Base-by-base conservation (phyloP, 2,888 invertebrate genomes). In the Drosophila pseudotalamancana region DNA sequence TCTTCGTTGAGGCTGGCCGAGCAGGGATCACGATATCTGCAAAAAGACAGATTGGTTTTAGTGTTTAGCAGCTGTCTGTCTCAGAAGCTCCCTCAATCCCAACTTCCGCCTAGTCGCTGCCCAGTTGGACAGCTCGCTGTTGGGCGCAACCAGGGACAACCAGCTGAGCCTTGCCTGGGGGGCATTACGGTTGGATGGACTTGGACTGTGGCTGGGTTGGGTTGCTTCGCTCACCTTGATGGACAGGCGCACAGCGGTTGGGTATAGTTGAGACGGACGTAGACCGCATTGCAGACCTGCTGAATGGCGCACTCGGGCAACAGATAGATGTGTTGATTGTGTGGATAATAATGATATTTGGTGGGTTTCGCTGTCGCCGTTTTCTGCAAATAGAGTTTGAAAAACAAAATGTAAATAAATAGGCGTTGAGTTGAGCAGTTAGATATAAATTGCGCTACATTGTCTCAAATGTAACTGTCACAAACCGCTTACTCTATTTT, bases 231-330 rank as follows among this genome's bases (percentile, higher is more conserved):
- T 89, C 87, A 91, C 91, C 97, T 94, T 74, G 96, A 94, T 40
- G 97, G 97, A 92, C 98, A 98, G 67, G 97, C 97, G 92, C 97
- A 98, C 66, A 98, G 92, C 4, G 97, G 97, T 91, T 97, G 97
- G 46, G 97, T 97, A 92, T 97, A 97, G 92, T 98, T 97, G 73
- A 97, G 92, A 62, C 97, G 93, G 59, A 97, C 96, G 92, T 97
- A 98, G 67, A 98, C 97, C 1, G 98, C 97, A 91, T 97, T 97
- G 92, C 97, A 98, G 77, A 95, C 96, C 93, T 98, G 97, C 92
- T 98, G 97, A 86, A 97, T 96, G 75, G 97, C 97, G 92, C 98
- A 98, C 92, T 97, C 97, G 69, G 97, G 97, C 83, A 98, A 93
- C 88, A 97, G 92, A 92, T 97, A 97, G 89, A 97, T 96, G 92